phyloP scores from a whole-genome alignment of 2,888 invertebrate species.

The Mechanitis messenoides region DNA sequence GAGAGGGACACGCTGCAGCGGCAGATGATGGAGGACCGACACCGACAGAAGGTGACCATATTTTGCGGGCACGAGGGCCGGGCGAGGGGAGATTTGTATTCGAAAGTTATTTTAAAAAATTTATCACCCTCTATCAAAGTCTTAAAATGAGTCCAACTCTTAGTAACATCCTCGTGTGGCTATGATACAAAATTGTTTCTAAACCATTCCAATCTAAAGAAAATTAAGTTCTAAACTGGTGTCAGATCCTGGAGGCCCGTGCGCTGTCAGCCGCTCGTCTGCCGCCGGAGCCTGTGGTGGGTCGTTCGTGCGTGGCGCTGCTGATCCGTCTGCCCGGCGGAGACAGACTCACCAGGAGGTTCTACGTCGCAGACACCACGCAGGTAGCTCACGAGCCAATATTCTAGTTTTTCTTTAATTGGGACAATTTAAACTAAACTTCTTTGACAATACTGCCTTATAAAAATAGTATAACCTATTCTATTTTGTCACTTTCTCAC shows the following conservation, averaged over 20 bases:
- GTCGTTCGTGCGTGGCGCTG: conserved; percentile 84
- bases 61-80: no score
- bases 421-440: no score
- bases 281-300: conserved; percentile 85
- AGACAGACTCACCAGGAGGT: conserved; percentile 90
- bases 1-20: conserved; percentile 30
- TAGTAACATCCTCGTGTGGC: no score
- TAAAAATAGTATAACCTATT: no score
- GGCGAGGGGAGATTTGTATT: no score
- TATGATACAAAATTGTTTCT: no score
- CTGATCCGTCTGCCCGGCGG: conserved; percentile 95
- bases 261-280: conserved; percentile 79
- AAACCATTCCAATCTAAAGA: no score
- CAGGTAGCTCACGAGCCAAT: conserved; percentile 73
- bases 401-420: background rate
- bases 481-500: no score
- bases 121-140: background rate
- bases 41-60: conserved; percentile 31
- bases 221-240: no score
- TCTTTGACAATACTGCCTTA: no score
- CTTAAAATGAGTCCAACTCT: no score
- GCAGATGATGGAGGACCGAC: conserved; percentile 44
- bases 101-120: background rate
- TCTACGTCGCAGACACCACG: conserved; percentile 86
- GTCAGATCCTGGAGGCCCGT: conserved; percentile 80